These are phyloP conservation scores for Octonoba sinensis DNA, from an alignment of 2,888 invertebrate genomes.

Conservation along the genomic window DNA sequence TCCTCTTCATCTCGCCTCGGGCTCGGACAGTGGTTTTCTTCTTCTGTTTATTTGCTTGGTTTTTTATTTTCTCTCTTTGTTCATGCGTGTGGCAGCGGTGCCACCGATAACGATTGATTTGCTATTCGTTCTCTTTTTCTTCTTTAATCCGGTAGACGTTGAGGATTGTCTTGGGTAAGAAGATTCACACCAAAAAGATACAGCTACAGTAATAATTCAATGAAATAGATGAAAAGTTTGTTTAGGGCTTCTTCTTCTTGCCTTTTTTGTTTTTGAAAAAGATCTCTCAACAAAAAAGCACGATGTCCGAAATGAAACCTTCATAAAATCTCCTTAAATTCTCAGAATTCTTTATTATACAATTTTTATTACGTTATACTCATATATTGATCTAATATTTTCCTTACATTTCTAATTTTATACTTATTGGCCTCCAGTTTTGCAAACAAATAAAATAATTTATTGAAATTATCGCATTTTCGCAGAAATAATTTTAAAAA, in stretches of 20 bases:
- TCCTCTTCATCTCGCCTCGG: slow-evolving; percentile 3
- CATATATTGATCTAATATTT: no score
- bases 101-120: slow-evolving; percentile 17
- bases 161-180: not conserved
- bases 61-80: slow-evolving; percentile 2
- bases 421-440: no score
- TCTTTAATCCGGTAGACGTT: not conserved
- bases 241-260: slow-evolving; percentile 12
- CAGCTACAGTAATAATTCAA: no score
- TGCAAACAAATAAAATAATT: no score
- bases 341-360: no score
- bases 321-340: no score
- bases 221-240: not conserved
- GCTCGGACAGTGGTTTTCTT: not conserved
- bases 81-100: not conserved
- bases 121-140: slow-evolving; percentile 4
- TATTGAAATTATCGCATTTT: no score
- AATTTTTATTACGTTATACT: no score
- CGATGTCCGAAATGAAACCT: no score
- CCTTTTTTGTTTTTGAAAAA: not conserved
- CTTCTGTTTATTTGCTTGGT: slow-evolving; percentile 6
- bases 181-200: no score
- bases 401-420: no score
- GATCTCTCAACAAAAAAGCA: not conserved
- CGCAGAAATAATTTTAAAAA: no score